Base-by-base conservation (phyloP, 2,113 vertebrate species). In the Periophthalmodon schlosseri region DNA sequence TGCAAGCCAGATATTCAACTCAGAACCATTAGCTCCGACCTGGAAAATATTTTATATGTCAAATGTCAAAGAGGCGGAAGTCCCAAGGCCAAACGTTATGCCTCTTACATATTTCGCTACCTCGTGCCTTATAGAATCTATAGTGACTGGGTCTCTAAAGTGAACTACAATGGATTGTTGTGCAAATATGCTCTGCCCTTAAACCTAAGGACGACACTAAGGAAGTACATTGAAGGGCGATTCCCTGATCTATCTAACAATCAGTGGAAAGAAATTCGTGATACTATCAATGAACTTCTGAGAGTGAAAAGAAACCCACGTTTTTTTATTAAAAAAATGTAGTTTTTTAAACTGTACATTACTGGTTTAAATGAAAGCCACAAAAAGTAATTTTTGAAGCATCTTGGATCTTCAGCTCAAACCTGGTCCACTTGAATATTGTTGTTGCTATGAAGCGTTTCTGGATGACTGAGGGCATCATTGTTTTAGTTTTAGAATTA, bases 61-160 rank as follows among this genome's bases (percentile, higher is more conserved):
- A 85, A 87, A 74, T 89, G 87, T 73, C 77, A 85, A 72, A 86
- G 78, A 69, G 80, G 76, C 15, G 84, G 83, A 57, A 82, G 47
- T 20, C 85, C 88, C 54, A 83, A 89, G 60, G 56, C 85, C 20
- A 87, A 89, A 46, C 90, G 90, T 56, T 93, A 89, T 9, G 91
- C 91, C 8, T 91, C 90, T 1, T 90, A 90, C 72, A 36, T 93
- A 63, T 93, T 93, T 77, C 91, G 91, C 34, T 87, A 89, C 86
- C 77, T 93, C 33, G 88, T 91, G 33, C 86, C 85, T 5, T 93
- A 91, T 54, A 82, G 89, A 0, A 44, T 74, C 54, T 93, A 93
- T 84, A 86, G 84, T 54, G 77, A 81, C 36, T 93, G 91, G 91
- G 89, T 93, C 0, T 69, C 79, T 14, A 91, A 79, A 78, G 91